Percentiles rank a stretch among this genome's conserved stretches.
These are phyloP conservation scores for Microtus pennsylvanicus DNA, from an alignment of 2,113 vertebrate genomes.

Conservation along the genomic window DNA sequence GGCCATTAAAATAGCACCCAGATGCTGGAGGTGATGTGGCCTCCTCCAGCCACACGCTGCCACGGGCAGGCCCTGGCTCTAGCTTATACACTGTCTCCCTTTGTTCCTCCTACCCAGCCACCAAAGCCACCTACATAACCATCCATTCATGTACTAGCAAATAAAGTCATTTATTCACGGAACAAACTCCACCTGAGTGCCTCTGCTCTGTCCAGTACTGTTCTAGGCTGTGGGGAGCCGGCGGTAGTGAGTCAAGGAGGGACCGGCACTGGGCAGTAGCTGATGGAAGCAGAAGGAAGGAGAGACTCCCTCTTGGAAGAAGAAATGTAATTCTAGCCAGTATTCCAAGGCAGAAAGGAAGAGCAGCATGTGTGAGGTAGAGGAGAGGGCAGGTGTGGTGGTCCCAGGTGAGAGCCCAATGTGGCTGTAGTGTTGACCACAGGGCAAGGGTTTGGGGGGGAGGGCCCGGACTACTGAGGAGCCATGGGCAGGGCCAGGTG, in stretches of 20 bases:
- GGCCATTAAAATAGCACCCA: constrained; percentile 70
- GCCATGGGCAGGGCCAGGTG: not conserved
- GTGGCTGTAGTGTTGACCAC: not conserved
- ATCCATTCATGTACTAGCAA: constrained; percentile 52
- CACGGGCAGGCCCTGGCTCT: constrained; percentile 63
- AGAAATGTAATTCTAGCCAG: not conserved
- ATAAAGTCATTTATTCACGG: constrained; percentile 74
- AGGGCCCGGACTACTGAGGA: not conserved
- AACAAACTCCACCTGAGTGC: not conserved
- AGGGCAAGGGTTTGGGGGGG: no score
- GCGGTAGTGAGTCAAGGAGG: not conserved
- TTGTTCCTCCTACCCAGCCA: constrained; percentile 41
- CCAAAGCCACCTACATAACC: constrained; percentile 70
- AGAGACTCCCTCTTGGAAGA: not conserved
- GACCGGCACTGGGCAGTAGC: not conserved
- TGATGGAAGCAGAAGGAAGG: not conserved
- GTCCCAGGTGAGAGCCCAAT: not conserved
- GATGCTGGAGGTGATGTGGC: constrained; percentile 64
- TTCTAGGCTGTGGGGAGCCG: not conserved
- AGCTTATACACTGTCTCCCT: constrained; percentile 59
- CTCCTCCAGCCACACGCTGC: constrained; percentile 69
- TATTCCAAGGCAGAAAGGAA: not conserved
- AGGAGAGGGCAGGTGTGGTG: not conserved
- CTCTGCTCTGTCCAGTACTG: not conserved
- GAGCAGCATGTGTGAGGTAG: not conserved